Evolutionary conservation across 1,140 invertebrate species (phyloP), one percentile per base, ranked within the genome.

Genomic region (Carposina sasakii): DNA sequence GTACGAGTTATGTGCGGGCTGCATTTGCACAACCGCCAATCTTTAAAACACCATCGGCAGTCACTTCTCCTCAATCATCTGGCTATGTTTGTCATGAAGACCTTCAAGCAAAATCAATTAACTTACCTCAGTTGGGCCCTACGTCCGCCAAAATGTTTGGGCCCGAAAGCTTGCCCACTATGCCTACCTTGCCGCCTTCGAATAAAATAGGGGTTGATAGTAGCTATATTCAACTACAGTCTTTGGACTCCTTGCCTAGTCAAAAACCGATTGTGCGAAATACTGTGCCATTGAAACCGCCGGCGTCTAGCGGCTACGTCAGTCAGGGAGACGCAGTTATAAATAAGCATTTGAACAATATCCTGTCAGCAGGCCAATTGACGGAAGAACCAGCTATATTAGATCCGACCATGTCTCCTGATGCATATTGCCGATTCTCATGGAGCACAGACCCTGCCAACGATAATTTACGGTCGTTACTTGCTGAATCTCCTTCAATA

Each of bases 391-490:
- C 78, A 5, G 75, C 69, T 2, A 70, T 79, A 34, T 48, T 79
- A 17, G 76, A 76, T 40, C 74, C 71, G 1, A 65, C 72, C 19
- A 76, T 82, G 69, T 85, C 82, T 9, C 79, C 85, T 2, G 82
- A 85, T 26, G 81, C 84, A 0, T 86, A 85, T 46, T 85, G 85
- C 47, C 64, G 81, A 13, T 85, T 86, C 50, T 83, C 83, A 0
- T 84, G 81, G 75, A 82, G 78, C 56, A 77, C 71, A 19, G 75
- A 85, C 52, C 76, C 78, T 20, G 69, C 73, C 12, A 78, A 82
- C 54, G 77, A 84, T 58, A 81, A 78, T 54, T 67, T 85, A 39
- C 71, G 82, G 40, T 71, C 75, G 45, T 54, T 81, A 20, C 71
- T 75, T 41, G 58, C 73, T 28, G 77, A 81, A 42, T 65, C 78